Evolutionary conservation across 1,140 invertebrate genomes (phyloP), one percentile per base, ranked within the genome.

Genomic region (Armadillidium nasatum): DNA sequence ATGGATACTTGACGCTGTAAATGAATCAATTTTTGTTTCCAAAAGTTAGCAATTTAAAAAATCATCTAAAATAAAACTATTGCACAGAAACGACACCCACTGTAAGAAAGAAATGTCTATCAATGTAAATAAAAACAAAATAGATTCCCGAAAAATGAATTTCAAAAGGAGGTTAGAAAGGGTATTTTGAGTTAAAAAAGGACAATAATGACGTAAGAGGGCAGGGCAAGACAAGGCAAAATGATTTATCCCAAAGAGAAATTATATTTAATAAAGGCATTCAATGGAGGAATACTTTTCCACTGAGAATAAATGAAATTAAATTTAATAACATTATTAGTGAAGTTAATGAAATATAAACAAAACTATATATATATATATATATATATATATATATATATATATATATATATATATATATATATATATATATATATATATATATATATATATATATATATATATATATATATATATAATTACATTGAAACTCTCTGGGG

Each of bases 1-100:
- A 96, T 91, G 15, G 94, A 96, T 9, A 90, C 88, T 82, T 94
- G 91, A 74, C 92, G 88, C 88, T 92, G 83, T 74, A 83, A 77
- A 80, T 33, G 73, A 76, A 72, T 44, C 21, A 50, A 50, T 50
- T 9, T 50, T 50, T 50, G 46, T 9, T 50, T 10, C 46, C 46
- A 15, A 10, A 9, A 15, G 46, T 50, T 10, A 50, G 46, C 15
- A 10, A 10, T 15, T 50, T 15, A 9, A 50, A 50, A 9, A 23
- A 70, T 10, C 69, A n/a, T n/a, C 43, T 15, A 45, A 71, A 45
- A 15, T 60, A 50, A 23, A 23, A 76, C 50, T 15, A 74, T 54
- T 50, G 50, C 45, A 72, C 50, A 78, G 74, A 21, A n/a, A 70
- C 66, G 50, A 73, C 45, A 45, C 68, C 45, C 70, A 23, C 67